phyloP scores from a whole-genome alignment of 2,797 vertebrate genomes.

The Euphonia xanthogaster region DNA sequence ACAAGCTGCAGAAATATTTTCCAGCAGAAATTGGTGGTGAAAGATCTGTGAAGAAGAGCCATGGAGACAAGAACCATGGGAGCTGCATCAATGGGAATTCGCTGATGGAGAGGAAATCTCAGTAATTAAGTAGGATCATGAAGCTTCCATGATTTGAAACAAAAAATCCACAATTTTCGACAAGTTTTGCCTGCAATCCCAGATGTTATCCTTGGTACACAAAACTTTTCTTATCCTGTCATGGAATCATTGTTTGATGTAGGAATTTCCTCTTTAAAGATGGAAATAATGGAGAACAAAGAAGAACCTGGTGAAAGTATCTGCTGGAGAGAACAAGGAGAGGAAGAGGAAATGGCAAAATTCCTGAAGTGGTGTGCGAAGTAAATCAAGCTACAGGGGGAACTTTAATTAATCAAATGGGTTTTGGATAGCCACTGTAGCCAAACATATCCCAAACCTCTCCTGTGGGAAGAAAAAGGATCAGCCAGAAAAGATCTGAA shows the following conservation, averaged over 20 bases:
- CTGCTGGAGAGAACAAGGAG: not conserved
- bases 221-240: not conserved
- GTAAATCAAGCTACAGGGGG: not conserved
- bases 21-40: not conserved
- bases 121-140: accelerated
- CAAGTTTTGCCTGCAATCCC: not conserved
- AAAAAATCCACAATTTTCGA: not conserved
- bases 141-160: not conserved
- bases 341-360: not conserved
- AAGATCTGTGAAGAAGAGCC: not conserved
- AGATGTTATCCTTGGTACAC: not conserved
- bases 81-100: not conserved
- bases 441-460: not conserved
- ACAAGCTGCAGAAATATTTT: not conserved
- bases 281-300: not conserved
- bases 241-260: not conserved
- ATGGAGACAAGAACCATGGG: not conserved
- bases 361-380: not conserved
- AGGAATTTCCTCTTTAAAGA: not conserved
- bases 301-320: not conserved
- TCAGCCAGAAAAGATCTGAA: not conserved
- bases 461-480: not conserved
- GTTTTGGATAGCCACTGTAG: not conserved
- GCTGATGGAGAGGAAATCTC: not conserved
- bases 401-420: not conserved